Evolutionary conservation across 1,140 invertebrate species (phyloP).

Genomic region (Drosophila miranda): DNA sequence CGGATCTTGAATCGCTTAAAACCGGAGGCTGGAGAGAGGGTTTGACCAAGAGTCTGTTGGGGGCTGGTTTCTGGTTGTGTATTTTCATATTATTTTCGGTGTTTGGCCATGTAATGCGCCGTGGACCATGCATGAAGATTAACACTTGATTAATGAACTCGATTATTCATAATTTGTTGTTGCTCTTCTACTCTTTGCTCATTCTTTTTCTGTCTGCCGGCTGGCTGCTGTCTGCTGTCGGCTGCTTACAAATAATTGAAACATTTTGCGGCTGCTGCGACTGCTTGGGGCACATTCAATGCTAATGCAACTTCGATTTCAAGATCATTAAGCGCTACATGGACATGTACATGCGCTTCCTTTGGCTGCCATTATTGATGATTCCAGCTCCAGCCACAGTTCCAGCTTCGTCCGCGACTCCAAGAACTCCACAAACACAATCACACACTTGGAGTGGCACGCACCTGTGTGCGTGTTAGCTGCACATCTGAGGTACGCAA

Average conservation of each 20-base stretch:
- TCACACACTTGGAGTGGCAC: slow-evolving; percentile 12
- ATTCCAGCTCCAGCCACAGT: slow-evolving; percentile 1
- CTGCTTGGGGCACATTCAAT: slow-evolving; percentile 54
- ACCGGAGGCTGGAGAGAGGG: slow-evolving; percentile 15
- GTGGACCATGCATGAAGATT: slow-evolving; percentile 60
- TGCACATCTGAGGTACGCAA: slow-evolving; percentile 70
- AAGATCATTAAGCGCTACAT: slow-evolving; percentile 74
- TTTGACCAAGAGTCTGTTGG: slow-evolving; percentile 25
- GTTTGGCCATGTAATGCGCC: slow-evolving; percentile 44
- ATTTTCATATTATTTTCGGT: slow-evolving; percentile 36
- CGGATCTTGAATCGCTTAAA: background rate
- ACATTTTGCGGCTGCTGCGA: slow-evolving; percentile 59
- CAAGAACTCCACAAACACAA: slow-evolving; percentile 12
- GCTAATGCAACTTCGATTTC: slow-evolving; percentile 75
- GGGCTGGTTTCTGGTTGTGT: slow-evolving; percentile 23
- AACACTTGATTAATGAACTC: slow-evolving; percentile 72
- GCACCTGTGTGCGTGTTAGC: slow-evolving; percentile 65
- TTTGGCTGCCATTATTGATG: slow-evolving; percentile 73
- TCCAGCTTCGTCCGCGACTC: background rate
- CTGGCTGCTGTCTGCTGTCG: slow-evolving; percentile 9
- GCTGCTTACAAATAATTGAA: slow-evolving; percentile 66
- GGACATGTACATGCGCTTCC: slow-evolving; percentile 75
- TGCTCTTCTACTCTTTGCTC: slow-evolving; percentile 12
- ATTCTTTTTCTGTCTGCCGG: background rate
- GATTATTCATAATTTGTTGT: slow-evolving; percentile 77